A percentile compares a stretch with the other conserved stretches of the same genome.
These are phyloP conservation scores for Callipepla californica DNA, from an alignment of 2,113 vertebrate species.

Conservation along the genomic window DNA sequence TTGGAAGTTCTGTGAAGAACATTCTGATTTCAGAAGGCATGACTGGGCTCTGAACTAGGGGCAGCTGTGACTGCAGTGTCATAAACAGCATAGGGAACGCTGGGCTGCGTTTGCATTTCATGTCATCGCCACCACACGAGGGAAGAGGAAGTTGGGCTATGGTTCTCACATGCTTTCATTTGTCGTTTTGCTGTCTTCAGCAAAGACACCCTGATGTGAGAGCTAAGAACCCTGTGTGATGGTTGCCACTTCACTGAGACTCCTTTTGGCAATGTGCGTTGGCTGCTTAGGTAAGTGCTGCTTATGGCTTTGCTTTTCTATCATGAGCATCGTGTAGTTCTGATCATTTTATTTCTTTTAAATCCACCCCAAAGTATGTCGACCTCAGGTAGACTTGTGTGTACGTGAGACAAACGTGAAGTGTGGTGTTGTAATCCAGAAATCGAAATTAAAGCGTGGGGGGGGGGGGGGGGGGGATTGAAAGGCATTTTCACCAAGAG, in stretches of 20 bases:
- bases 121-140: rapidly evolving
- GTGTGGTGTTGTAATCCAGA: background rate
- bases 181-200: background rate
- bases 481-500: background rate
- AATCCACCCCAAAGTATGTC: background rate
- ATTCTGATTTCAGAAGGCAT: background rate
- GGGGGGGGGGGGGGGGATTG: background rate
- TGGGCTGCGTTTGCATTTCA: background rate
- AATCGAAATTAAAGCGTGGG: background rate
- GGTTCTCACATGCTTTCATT: background rate
- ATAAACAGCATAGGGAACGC: background rate
- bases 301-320: background rate
- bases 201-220: background rate
- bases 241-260: background rate
- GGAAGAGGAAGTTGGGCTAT: background rate
- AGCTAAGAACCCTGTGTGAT: background rate
- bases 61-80: background rate
- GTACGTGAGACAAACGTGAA: background rate
- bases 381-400: background rate
- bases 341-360: background rate
- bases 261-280: background rate
- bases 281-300: constrained; percentile 21
- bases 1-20: background rate
- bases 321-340: background rate
- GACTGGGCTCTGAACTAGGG: background rate